Base-by-base conservation (phyloP, 2,113 vertebrate species). In the Cryptomyrus ogoouensis region DNA sequence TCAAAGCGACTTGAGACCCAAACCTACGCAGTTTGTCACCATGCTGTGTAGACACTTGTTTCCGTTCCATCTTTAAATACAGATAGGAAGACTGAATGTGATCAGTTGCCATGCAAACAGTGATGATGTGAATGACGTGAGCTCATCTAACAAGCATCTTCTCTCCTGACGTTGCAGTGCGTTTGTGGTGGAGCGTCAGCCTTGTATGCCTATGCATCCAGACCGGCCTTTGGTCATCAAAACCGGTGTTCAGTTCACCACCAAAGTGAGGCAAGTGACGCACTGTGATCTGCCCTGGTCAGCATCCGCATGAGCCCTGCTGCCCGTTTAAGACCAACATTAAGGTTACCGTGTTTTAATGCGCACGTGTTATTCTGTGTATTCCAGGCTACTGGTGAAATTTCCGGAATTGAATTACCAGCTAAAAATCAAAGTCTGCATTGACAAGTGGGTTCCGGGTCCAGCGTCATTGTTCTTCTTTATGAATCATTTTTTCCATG, bases 361-460 rank as follows among this genome's bases (percentile, higher is more conserved):
- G 84, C 19, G 10, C 44, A 13, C 1, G 10, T n/a, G 35, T 52
- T 46, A 84, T 88, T 74, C 21, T 66, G 21, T 44, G 0, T 90
- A 90, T 91, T 90, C 70, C 93, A 99, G 98, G 94, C 96, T 99
- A 93, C 94, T 99, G 92, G 98, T 99, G 83, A 99, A 99, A 94
- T 99, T 99, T 90, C 97, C 98, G 0, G 98, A 99, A 93, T 96
- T 99, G 92, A 99, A 99, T 93, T 99, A 99, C 91, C 98, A 99
- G 94, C 97, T 99, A 94, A 99, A 99, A 95, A 99, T 99, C 91
- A 99, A 99, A 98, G 98, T 99, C 92, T 99, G 98, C 94, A 99
- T 99, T 62, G 98, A 99, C 96, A 99, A 99, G 98, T 99, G 93
- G 96, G 98, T 97, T 56, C 42, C 42, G 5, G 70, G 35, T 77